Evolutionary conservation across 2,113 vertebrate genomes (phyloP), one percentile per base, ranked within the genome.

Genomic region (Enhydra lutris): DNA sequence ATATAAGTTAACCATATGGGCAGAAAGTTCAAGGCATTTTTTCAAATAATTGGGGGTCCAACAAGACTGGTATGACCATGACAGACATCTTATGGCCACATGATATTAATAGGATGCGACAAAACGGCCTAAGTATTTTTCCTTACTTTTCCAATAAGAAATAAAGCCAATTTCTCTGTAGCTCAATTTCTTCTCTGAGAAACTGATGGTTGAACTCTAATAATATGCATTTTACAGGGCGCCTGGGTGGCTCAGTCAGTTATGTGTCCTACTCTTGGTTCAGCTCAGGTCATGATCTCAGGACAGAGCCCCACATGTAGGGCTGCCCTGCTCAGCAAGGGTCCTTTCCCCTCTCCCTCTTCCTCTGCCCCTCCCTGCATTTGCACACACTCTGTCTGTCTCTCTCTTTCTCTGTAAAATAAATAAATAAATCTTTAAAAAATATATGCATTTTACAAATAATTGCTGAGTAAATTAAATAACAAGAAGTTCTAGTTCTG

Each of bases 151-250:
- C 12, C 31, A 50, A 39, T 78, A 82, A 86, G 45, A 63, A 92
- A 81, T 83, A 17, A 96, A 96, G 45, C 34, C 61, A 65, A 21
- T 90, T 90, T 97, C 39, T 86, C 29, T 96, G 31, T 52, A 88
- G 42, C 24, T 65, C 29, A 69, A 34, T 63, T 94, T 97, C 50
- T 65, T 31, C 65, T 15, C 36, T 84, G 78, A 94, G 65, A 85
- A 94, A 94, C 7, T 86, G 14, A 50, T 81, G 50, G 67, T 47
- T 94, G 18, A 94, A 79, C 17, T 78, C 15, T 36, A 96, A 67
- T 80, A 84, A 17, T 11, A 36, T 15, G 11, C 7, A 74, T 31
- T 83, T 94, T 26, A 69, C 87, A 94, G 67, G 67, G 67, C 8
- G 0, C 34, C 67, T 36, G 67, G 67, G 18, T 69, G 17, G n/a